Base-by-base conservation (phyloP, 2,797 vertebrate species). In the Channallabes apus region DNA sequence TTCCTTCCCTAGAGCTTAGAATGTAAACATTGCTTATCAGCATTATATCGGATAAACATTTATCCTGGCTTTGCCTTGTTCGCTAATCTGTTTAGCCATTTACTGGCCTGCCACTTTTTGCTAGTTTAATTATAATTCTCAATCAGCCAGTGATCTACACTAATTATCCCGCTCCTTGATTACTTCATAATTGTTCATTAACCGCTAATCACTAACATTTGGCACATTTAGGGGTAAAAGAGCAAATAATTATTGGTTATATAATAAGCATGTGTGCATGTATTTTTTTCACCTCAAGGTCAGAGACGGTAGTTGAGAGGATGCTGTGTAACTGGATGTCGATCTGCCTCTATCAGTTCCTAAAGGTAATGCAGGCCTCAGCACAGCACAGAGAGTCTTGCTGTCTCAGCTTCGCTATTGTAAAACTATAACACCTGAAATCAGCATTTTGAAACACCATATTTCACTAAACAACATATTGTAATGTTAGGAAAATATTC, bases 251-350 rank as follows among this genome's bases (percentile, higher is more conserved):
- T 81, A 87, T 71, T 87, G 86, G 54, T 38, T 82, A 78, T 71
- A 75, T 80, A 86, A 82, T 83, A 59, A 81, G 46, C 75, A 84
- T 80, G 61, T 77, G 27, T 67, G 35, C 64, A 17, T 85, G 54
- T 77, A n/a, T 86, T 69, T 76, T 61, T 61, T 85, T 80, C 22
- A 77, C 67, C 88, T 87, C 88, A 84, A 97, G 96, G 91, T 97
- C 96, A 71, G 96, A 97, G 93, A 97, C 96, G 0, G 94, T 97
- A 82, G 94, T 96, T 84, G 96, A 96, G 87, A 94, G 96, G 85
- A 96, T 97, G 96, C 94, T 96, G 90, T 96, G 96, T 89, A 97
- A 97, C 79, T 97, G 96, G 96, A 97, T 97, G 96, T 97, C 96
- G 75, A 97, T 97, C 91, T 97, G 96, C 90, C 93, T 97, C 18